phyloP scores from a whole-genome alignment of 2,113 vertebrate genomes.

The Varanus komodoensis region DNA sequence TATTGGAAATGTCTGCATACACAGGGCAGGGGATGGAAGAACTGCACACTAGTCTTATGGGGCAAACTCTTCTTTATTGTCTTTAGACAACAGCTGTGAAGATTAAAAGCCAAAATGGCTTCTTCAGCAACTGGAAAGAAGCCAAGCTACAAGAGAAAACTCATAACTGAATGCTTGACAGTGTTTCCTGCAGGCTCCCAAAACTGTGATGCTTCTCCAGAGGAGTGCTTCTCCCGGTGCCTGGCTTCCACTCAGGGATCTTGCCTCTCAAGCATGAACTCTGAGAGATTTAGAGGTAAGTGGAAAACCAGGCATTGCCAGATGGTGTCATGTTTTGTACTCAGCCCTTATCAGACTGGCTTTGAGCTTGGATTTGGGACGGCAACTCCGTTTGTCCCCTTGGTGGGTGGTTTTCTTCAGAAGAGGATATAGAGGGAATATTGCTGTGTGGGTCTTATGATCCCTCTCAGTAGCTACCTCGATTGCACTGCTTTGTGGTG shows the following conservation, averaged over 20 bases:
- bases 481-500: neutral
- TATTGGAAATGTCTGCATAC: neutral
- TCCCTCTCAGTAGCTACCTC: neutral
- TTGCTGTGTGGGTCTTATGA: neutral
- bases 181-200: rapidly evolving
- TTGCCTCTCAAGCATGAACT: constrained; percentile 19
- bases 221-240: constrained; percentile 26
- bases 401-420: neutral
- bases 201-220: neutral
- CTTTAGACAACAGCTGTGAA: constrained; percentile 53
- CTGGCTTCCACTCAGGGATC: constrained; percentile 11
- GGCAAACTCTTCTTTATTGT: constrained; percentile 47
- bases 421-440: neutral
- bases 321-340: neutral
- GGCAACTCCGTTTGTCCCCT: neutral
- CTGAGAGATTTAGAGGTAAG: constrained; percentile 23
- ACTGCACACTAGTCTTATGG: rapidly evolving
- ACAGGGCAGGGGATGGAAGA: neutral
- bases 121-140: constrained; percentile 51
- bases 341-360: neutral
- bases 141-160: constrained; percentile 42
- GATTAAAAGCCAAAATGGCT: constrained; percentile 60
- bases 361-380: neutral
- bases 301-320: neutral
- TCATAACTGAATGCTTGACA: constrained; percentile 22